Base-by-base conservation (phyloP, 2,797 vertebrate genomes). In the Pseudopleuronectes americanus region DNA sequence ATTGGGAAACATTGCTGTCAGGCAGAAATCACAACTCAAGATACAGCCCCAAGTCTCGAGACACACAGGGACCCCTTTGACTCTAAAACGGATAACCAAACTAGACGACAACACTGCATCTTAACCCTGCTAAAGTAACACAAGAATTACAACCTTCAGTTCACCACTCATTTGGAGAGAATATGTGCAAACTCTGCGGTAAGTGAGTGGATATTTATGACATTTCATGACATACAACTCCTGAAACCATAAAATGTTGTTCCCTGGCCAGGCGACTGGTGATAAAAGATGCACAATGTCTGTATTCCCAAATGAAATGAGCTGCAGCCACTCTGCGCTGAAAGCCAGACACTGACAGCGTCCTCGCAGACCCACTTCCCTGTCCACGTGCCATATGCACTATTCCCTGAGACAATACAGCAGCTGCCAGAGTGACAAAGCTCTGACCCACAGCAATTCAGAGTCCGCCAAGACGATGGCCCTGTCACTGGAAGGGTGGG, bases 401-500 rank as follows among this genome's bases (percentile, higher is more conserved):
- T 67, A 81, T 85, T 80, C 86, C 69, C 69, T 69, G 68, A 88
- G 84, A 93, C 92, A 92, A 94, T 90, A 87, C 73, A 91, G 78
- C 92, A 93, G 92, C 92, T 94, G 93, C 88, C 68, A 66, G 68
- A 85, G 76, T 76, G 82, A 91, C 84, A 92, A 91, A 88, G 87
- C 84, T 85, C 63, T 80, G 77, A 86, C 74, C 86, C 81, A 84
- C 79, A 84, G 78, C 74, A 74, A 87, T 80, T 84, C 79, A 80
- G 64, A 77, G 70, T 54, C 70, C 79, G 64, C 84, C 74, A 74
- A 81, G 81, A 73, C 54, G 33, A 84, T 66, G 67, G 78, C 54
- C 66, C 23, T 63, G 74, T 80, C 82, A 85, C 74, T 88, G 58
- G 68, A 77, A 51, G 70, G 64, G 71, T 38, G 53, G 68, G 71